A percentile compares a stretch with the other conserved stretches of the same genome.
Evolutionary conservation across 2,113 vertebrate genomes (phyloP).

Genomic region (Vimba vimba): DNA sequence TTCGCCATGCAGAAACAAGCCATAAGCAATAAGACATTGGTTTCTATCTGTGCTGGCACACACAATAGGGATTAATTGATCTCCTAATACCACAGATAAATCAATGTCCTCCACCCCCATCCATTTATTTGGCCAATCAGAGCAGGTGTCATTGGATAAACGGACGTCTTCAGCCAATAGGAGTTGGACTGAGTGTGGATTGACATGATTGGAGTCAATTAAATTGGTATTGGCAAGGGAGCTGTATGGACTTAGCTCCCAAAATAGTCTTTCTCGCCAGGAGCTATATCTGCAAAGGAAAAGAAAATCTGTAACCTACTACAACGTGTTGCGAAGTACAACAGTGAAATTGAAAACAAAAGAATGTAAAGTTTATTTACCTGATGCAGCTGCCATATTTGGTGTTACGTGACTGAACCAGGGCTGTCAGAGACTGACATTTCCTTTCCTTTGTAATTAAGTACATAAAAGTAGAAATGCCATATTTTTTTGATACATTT

Average conservation of each 20-base stretch:
- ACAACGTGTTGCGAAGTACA: neutral
- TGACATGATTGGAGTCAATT: conserved; percentile 75
- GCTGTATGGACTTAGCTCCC: conserved; percentile 35
- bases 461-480: neutral
- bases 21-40: conserved; percentile 77
- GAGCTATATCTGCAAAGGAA: neutral
- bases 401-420: no score
- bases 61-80: conserved; percentile 86
- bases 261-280: neutral
- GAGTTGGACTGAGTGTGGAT: conserved; percentile 56
- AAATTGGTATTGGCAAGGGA: conserved; percentile 69
- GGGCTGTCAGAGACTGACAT: no score
- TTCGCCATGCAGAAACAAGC: conserved; percentile 77
- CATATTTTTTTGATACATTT: neutral
- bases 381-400: neutral
- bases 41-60: conserved; percentile 81
- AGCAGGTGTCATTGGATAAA: conserved; percentile 67
- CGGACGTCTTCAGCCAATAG: conserved; percentile 69
- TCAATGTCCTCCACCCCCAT: conserved; percentile 71
- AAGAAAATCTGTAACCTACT: neutral
- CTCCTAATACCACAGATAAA: conserved; percentile 83
- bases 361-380: neutral
- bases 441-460: no score
- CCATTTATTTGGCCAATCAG: conserved; percentile 70
- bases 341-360: neutral